Evolutionary conservation across 2,888 invertebrate species (phyloP).

Genomic region (Sphaeridia pumilis): DNA sequence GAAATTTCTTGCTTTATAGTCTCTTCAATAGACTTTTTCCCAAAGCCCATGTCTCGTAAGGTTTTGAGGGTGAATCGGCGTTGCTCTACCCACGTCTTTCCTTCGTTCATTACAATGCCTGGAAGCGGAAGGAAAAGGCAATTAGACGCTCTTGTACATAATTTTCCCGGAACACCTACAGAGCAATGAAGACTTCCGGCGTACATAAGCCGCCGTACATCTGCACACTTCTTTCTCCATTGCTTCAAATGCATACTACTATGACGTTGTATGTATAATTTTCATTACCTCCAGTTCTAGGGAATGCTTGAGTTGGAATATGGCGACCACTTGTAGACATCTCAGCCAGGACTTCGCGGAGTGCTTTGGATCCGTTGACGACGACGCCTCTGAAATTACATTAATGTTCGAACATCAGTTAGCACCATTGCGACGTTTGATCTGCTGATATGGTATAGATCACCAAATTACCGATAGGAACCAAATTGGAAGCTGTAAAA

Average conservation of each 20-base stretch:
- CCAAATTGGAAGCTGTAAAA: constrained; percentile 14
- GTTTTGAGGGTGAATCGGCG: constrained; percentile 10
- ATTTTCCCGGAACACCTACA: not conserved
- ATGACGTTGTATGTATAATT: not conserved
- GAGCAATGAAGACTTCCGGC: not conserved
- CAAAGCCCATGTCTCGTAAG: constrained; percentile 12
- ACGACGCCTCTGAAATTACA: constrained; percentile 13
- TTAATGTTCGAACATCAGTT: too few relatives aligned
- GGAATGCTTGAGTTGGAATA: not conserved
- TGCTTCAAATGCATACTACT: not conserved
- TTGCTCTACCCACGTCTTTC: constrained; percentile 10
- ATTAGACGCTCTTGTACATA: too few relatives aligned
- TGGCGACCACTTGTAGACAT: constrained; percentile 7
- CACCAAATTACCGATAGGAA: constrained; percentile 4
- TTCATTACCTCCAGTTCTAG: constrained; percentile 8
- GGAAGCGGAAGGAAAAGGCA: too few relatives aligned
- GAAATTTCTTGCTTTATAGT: constrained; percentile 1
- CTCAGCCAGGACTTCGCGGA: constrained; percentile 10
- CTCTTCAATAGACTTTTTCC: constrained; percentile 8
- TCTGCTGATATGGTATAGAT: not conserved
- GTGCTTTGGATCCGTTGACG: constrained; percentile 5
- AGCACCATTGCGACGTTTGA: too few relatives aligned
- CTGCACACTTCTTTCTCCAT: too few relatives aligned
- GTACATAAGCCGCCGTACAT: too few relatives aligned
- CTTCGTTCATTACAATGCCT: constrained; percentile 10